phyloP scores from a whole-genome alignment of 2,888 invertebrate genomes.

The Ectropis crepuscularia region DNA sequence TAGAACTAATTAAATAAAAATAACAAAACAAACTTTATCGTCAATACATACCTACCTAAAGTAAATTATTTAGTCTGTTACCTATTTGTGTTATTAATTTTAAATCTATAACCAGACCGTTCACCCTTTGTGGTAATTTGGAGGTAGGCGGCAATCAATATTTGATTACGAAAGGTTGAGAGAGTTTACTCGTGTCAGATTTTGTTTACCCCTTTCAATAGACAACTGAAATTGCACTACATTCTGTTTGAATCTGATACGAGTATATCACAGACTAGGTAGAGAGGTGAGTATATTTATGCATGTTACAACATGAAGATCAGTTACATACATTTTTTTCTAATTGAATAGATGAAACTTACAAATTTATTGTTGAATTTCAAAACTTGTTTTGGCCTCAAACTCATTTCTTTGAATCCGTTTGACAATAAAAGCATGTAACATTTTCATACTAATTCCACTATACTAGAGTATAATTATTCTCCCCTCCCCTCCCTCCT shows the following conservation, averaged over 20 bases:
- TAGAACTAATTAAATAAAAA: neutral
- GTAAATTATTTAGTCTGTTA: constrained; percentile 1
- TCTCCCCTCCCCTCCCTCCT: too few species aligned
- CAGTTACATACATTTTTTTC: too few species aligned
- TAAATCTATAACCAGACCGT: constrained; percentile 12
- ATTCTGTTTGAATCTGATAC: neutral
- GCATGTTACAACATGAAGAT: too few species aligned
- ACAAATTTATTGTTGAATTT: too few species aligned
- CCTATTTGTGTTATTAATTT: constrained; percentile 8
- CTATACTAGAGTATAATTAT: too few species aligned
- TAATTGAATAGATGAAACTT: too few species aligned
- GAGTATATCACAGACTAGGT: too few species aligned
- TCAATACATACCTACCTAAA: neutral
- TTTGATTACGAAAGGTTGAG: constrained; percentile 7
- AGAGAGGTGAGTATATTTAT: too few species aligned
- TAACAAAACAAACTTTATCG: neutral
- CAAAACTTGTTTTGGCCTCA: too few species aligned
- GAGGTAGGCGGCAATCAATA: constrained; percentile 11
- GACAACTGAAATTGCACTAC: neutral
- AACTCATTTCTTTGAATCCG: too few species aligned
- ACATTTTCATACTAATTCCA: too few species aligned
- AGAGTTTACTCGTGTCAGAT: neutral
- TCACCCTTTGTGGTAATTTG: constrained; percentile 20
- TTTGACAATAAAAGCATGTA: too few species aligned
- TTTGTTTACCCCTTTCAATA: constrained; percentile 7